Conservation (phyloP, 2,797 vertebrate genomes). For the Coreius guichenoti region DNA sequence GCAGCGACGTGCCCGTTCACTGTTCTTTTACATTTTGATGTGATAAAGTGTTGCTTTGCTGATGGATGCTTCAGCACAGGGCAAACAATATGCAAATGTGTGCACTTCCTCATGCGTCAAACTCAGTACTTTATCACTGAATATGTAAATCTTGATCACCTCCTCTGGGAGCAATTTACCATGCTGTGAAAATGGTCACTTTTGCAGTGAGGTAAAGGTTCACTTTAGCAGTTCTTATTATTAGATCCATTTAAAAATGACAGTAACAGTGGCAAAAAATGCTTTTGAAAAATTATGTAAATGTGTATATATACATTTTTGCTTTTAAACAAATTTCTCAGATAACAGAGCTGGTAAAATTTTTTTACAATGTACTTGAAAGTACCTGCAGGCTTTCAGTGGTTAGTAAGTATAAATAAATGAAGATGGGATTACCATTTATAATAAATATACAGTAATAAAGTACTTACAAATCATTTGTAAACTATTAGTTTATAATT, state of each 20-base stretch:
- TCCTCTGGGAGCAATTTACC: conserved; percentile 51
- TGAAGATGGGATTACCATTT: neutral
- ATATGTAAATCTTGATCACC: conserved; percentile 72
- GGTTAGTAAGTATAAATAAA: neutral
- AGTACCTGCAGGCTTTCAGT: neutral
- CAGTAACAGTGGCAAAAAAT: neutral
- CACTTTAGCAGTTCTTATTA: neutral
- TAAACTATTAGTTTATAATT: neutral
- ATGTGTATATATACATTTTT: neutral
- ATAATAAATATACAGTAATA: neutral
- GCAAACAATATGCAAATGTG: conserved; percentile 76
- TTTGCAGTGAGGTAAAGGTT: neutral
- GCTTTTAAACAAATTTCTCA: neutral
- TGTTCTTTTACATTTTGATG: conserved; percentile 11
- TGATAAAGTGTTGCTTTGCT: conserved; percentile 9
- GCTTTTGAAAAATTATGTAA: neutral
- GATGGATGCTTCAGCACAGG: conserved; percentile 51
- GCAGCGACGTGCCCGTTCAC: neutral
- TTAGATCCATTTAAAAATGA: neutral
- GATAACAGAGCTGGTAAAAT: neutral
- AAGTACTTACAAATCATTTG: neutral
- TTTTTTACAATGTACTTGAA: neutral
- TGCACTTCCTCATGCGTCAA: conserved; percentile 64
- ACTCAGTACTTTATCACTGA: conserved; percentile 64
- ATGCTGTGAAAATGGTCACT: conserved; percentile 22